Percentiles rank a stretch among this genome's conserved stretches.
Conservation (phyloP, 2,113 vertebrate species). For the Grantiella picta region DNA sequence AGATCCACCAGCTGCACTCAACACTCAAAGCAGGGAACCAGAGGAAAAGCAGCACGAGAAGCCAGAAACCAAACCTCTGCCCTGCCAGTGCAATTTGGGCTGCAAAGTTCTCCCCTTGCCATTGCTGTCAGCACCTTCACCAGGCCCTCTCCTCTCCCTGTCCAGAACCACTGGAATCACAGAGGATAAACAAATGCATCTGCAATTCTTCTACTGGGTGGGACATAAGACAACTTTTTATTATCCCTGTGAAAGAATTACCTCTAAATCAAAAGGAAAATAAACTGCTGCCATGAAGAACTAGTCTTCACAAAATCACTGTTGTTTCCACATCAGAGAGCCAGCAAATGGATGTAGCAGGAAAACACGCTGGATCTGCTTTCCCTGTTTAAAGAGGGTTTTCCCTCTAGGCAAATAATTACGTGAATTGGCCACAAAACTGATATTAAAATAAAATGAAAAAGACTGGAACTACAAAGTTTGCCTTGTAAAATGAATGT, state of each 20-base stretch:
- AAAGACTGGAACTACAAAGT: neutral
- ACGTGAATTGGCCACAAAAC: neutral
- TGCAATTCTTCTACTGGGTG: neutral
- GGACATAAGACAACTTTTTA: neutral
- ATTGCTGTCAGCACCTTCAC: neutral
- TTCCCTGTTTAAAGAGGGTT: neutral
- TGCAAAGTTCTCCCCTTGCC: neutral
- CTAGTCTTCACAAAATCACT: neutral
- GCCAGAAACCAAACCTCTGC: neutral
- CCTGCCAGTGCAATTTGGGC: neutral
- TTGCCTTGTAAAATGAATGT: conserved; percentile 1
- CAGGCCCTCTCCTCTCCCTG: neutral
- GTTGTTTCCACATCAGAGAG: neutral
- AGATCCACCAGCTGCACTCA: neutral
- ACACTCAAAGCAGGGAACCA: neutral
- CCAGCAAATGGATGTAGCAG: neutral
- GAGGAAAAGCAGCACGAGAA: neutral
- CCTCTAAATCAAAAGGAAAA: conserved; percentile 33
- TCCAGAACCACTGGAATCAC: neutral
- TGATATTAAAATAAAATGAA: conserved; percentile 19
- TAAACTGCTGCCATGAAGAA: neutral
- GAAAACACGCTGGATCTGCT: neutral
- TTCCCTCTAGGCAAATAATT: neutral
- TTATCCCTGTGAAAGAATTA: neutral
- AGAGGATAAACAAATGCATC: neutral